phyloP scores from a whole-genome alignment of 2,797 vertebrate species.

The Bradypodion pumilum region DNA sequence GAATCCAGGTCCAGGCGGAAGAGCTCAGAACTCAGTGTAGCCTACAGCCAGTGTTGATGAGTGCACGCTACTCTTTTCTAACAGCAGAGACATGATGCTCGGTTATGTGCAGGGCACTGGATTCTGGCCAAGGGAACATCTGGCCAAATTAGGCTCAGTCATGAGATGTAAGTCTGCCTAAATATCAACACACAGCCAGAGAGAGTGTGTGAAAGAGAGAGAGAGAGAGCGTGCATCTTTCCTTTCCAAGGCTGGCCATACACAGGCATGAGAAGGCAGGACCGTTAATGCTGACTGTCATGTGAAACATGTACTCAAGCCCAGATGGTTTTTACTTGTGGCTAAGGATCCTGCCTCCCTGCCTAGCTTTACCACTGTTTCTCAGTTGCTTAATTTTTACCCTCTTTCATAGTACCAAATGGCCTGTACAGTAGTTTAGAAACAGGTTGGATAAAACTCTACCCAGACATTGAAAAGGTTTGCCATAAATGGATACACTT shows the following conservation, averaged over 20 bases:
- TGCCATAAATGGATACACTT: no score
- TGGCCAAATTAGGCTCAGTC: background rate
- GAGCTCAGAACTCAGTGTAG: background rate
- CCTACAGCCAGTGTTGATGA: background rate
- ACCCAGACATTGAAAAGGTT: background rate
- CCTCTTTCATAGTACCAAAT: background rate
- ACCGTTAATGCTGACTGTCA: background rate
- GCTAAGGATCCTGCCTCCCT: background rate
- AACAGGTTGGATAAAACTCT: background rate
- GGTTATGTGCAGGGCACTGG: rapidly evolving
- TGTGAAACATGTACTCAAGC: background rate
- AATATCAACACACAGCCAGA: rapidly evolving
- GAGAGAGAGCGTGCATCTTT: background rate
- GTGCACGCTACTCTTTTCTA: background rate
- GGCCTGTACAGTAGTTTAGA: background rate
- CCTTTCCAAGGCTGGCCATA: background rate
- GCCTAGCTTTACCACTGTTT: background rate
- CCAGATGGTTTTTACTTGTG: background rate
- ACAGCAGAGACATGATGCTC: background rate
- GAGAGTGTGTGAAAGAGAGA: no score
- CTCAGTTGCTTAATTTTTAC: no score
- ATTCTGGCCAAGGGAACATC: background rate
- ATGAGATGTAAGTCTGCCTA: rapidly evolving
- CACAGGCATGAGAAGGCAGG: background rate
- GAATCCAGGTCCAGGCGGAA: background rate